Evolutionary conservation across 2,113 vertebrate species (phyloP).

Genomic region (Perca fluviatilis): DNA sequence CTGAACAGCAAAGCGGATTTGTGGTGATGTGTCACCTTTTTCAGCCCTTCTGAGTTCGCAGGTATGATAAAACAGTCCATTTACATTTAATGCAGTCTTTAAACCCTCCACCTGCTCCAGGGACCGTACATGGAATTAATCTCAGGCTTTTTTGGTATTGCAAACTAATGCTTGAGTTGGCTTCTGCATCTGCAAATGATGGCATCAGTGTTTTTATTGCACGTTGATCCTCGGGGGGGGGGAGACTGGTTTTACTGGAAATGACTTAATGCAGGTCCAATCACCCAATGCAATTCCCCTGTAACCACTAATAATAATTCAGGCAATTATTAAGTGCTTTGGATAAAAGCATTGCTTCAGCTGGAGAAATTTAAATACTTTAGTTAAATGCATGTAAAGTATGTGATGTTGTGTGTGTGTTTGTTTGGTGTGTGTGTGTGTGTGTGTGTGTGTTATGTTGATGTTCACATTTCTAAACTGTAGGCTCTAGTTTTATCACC

Average conservation of each 20-base stretch:
- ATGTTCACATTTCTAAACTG: not conserved
- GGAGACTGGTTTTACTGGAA: conserved; percentile 28
- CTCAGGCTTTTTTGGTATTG: not conserved
- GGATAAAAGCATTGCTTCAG: not conserved
- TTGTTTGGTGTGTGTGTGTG: too few relatives aligned
- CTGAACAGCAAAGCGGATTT: too few relatives aligned
- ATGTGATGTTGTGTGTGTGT: too few relatives aligned
- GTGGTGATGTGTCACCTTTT: too few relatives aligned
- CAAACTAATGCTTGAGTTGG: not conserved
- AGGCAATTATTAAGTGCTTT: not conserved
- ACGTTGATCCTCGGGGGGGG: conserved; percentile 8
- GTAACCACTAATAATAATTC: not conserved
- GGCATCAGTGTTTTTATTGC: not conserved
- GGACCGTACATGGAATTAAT: not conserved
- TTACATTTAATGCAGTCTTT: not conserved
- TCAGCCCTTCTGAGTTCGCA: too few relatives aligned
- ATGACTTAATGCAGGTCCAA: not conserved
- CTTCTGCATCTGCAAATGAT: not conserved
- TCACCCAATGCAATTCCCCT: not conserved
- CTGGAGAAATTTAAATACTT: not conserved
- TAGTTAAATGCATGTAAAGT: not conserved
- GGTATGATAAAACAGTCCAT: too few relatives aligned
- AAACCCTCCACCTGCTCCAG: conserved; percentile 3
- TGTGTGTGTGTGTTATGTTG: too few relatives aligned
- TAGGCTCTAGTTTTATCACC: not conserved